These are phyloP conservation scores for Gobiocypris rarus DNA, from an alignment of 2,113 vertebrate genomes.

Conservation along the genomic window DNA sequence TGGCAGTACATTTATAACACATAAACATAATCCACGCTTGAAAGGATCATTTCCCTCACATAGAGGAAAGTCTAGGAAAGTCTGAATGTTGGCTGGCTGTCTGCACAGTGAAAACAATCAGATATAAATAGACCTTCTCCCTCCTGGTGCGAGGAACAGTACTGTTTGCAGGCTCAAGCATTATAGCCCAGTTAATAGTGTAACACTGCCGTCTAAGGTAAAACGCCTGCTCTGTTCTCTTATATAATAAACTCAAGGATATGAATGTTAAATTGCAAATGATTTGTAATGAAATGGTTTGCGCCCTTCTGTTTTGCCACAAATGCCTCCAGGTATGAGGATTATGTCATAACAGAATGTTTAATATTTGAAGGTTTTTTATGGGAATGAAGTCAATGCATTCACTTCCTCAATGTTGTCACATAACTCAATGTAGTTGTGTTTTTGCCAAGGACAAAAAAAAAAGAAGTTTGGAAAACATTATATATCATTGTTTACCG, in stretches of 20 bases:
- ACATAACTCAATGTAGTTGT: background rate
- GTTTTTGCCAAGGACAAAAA: constrained; percentile 5
- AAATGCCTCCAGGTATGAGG: background rate
- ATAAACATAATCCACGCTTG: background rate
- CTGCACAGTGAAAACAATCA: constrained; percentile 65
- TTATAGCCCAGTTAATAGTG: background rate
- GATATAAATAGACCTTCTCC: constrained; percentile 66
- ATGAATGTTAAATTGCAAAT: background rate
- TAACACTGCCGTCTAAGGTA: background rate
- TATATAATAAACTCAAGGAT: background rate
- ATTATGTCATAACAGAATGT: background rate
- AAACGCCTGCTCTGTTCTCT: background rate
- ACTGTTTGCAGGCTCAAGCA: constrained; percentile 19
- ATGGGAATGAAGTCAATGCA: constrained; percentile 3
- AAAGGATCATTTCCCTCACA: constrained; percentile 59
- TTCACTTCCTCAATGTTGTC: background rate
- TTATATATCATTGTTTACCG: background rate
- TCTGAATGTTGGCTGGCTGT: constrained; percentile 51
- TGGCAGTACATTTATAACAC: constrained; percentile 15
- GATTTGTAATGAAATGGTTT: background rate
- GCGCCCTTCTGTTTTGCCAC: background rate
- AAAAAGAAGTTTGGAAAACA: too few species aligned
- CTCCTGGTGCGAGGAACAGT: constrained; percentile 37
- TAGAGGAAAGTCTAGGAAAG: constrained; percentile 20
- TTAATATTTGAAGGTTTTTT: constrained; percentile 15